Evolutionary conservation across 2,113 vertebrate genomes (phyloP).

Genomic region (Isurus oxyrinchus): DNA sequence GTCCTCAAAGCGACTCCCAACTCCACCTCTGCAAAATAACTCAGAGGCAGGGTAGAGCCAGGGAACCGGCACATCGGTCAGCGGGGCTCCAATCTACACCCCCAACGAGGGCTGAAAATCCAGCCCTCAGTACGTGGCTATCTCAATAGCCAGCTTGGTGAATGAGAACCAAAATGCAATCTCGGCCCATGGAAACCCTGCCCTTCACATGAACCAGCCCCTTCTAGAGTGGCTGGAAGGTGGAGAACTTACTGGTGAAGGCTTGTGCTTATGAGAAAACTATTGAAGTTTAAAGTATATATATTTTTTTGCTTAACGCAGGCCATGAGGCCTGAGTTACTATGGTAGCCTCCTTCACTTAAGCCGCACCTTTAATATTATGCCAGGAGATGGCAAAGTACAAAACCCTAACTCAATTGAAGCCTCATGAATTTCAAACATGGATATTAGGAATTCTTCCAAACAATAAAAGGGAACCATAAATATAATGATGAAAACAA

Average conservation of each 20-base stretch:
- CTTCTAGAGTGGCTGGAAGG: not conserved
- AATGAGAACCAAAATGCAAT: not conserved
- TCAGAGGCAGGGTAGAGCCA: no score
- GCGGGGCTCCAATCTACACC: no score
- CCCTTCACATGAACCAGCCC: not conserved
- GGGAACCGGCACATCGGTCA: no score
- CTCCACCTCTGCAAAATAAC: no score
- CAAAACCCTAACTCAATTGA: not conserved
- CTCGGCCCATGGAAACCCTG: not conserved
- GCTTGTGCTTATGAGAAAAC: not conserved
- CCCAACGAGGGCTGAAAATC: no score
- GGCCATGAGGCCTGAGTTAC: not conserved
- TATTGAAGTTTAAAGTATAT: not conserved
- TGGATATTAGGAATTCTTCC: no score
- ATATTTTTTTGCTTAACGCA: not conserved
- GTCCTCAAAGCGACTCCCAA: no score
- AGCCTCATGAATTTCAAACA: no score
- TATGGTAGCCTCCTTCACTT: not conserved
- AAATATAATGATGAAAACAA: no score
- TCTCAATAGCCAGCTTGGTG: no score
- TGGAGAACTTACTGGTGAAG: not conserved
- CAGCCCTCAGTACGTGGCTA: no score
- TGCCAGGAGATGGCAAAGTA: not conserved
- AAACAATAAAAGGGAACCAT: no score
- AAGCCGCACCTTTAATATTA: not conserved